Conservation (phyloP, 2,888 invertebrate species). For the Erannis defoliaria region DNA sequence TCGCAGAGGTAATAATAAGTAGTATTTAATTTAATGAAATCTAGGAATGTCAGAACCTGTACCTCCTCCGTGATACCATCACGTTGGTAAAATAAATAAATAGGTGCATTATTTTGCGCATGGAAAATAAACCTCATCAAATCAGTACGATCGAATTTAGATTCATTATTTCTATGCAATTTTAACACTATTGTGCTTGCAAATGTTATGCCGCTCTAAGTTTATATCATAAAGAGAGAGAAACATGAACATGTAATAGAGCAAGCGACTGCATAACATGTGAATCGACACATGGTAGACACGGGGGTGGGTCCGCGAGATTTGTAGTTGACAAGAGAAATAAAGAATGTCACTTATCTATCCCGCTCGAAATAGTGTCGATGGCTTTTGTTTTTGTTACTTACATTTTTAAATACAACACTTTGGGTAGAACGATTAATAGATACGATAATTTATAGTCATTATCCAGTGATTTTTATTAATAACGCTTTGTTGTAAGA, state of each 20-base stretch:
- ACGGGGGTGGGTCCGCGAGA: conserved; percentile 79
- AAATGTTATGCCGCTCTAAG: conserved; percentile 44
- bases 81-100: no score
- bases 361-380: conserved; percentile 50
- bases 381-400: conserved; percentile 19
- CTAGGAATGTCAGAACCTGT: no score
- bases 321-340: conserved; percentile 81
- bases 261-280: conserved; percentile 69
- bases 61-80: no score
- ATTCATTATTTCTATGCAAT: neutral
- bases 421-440: no score
- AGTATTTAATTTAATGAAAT: no score
- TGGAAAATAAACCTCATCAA: no score
- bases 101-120: no score
- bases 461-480: no score
- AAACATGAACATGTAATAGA: conserved; percentile 63
- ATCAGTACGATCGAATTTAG: no score
- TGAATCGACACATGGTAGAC: conserved; percentile 77
- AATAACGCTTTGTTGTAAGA: no score
- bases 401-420: neutral
- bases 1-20: no score
- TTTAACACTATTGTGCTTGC: neutral
- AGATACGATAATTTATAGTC: no score
- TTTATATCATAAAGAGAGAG: conserved; percentile 42
- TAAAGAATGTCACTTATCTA: conserved; percentile 70